A percentile compares a stretch with the other conserved stretches of the same genome.
These are phyloP conservation scores for Lamproptera curius DNA, from an alignment of 2,888 invertebrate species.

Conservation along the genomic window DNA sequence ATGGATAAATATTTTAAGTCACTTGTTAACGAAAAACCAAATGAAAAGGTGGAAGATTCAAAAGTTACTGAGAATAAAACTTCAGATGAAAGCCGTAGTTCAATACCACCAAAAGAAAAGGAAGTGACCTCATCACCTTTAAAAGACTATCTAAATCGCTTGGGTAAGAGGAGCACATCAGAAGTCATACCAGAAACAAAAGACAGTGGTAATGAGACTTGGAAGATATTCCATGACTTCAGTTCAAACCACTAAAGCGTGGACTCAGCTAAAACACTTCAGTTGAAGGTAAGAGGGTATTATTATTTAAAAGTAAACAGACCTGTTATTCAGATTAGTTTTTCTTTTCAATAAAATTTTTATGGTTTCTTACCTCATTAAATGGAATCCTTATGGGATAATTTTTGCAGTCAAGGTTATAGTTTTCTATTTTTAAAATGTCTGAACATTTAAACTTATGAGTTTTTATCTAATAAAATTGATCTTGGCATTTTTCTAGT, in stretches of 20 bases:
- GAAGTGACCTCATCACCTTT: constrained; percentile 71
- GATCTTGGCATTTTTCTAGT: no score
- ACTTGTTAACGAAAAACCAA: constrained; percentile 48
- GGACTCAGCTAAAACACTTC: constrained; percentile 85
- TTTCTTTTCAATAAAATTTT: no score
- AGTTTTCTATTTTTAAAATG: no score
- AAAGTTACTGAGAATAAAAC: constrained; percentile 46
- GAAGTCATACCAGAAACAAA: constrained; percentile 70
- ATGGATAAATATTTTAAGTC: constrained; percentile 74
- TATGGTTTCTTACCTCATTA: no score
- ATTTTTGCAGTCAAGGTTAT: no score
- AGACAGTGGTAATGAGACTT: constrained; percentile 78
- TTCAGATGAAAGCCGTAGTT: constrained; percentile 41
- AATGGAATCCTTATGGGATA: no score
- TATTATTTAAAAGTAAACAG: no score
- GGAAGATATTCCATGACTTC: constrained; percentile 85
- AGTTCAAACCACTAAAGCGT: constrained; percentile 88
- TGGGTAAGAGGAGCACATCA: constrained; percentile 80
- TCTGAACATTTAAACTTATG: no score
- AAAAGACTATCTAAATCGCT: constrained; percentile 76
- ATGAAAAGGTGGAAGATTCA: constrained; percentile 51
- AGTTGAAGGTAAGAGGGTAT: constrained; percentile 75
- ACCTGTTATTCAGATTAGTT: no score
- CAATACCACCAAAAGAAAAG: constrained; percentile 50
- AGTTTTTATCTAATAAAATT: no score